phyloP scores from a whole-genome alignment of 1,140 invertebrate species.

The Scaptomyza pallida region DNA sequence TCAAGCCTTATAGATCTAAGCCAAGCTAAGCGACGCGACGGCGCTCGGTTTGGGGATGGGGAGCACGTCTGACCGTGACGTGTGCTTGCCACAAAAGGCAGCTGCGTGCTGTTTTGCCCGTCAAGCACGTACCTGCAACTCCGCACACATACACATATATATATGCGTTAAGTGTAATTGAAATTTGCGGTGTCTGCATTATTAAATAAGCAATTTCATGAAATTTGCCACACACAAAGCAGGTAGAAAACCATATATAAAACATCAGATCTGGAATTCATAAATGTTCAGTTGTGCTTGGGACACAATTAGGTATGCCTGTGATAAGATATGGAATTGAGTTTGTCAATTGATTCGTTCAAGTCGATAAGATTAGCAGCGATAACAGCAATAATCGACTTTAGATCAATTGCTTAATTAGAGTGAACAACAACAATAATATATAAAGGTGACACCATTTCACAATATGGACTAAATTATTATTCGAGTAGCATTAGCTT shows the following conservation, averaged over 20 bases:
- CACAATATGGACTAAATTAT: too few species aligned
- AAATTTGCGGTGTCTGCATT: slow-evolving; percentile 45
- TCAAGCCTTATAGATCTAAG: slow-evolving; percentile 7
- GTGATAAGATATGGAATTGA: too few species aligned
- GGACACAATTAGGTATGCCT: too few species aligned
- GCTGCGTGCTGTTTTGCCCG: slow-evolving; percentile 18
- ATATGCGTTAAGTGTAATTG: slow-evolving; percentile 32
- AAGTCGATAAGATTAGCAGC: slow-evolving; percentile 4
- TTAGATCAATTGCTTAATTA: not conserved
- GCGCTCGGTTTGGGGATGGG: too few species aligned
- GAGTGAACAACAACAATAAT: not conserved
- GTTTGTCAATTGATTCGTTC: too few species aligned
- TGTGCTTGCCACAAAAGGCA: slow-evolving; percentile 27
- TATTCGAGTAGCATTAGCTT: too few species aligned
- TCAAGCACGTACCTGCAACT: slow-evolving; percentile 35
- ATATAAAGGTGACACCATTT: too few species aligned
- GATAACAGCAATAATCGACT: not conserved
- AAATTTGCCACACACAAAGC: slow-evolving; percentile 1
- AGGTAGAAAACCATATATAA: too few species aligned
- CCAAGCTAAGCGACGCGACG: too few species aligned
- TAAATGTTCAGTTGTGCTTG: too few species aligned
- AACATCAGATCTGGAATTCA: too few species aligned
- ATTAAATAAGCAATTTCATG: slow-evolving; percentile 13
- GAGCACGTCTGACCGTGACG: slow-evolving; percentile 2
- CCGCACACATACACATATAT: slow-evolving; percentile 4